Conservation (phyloP, 1,140 invertebrate genomes). For the Nephotettix cincticeps region DNA sequence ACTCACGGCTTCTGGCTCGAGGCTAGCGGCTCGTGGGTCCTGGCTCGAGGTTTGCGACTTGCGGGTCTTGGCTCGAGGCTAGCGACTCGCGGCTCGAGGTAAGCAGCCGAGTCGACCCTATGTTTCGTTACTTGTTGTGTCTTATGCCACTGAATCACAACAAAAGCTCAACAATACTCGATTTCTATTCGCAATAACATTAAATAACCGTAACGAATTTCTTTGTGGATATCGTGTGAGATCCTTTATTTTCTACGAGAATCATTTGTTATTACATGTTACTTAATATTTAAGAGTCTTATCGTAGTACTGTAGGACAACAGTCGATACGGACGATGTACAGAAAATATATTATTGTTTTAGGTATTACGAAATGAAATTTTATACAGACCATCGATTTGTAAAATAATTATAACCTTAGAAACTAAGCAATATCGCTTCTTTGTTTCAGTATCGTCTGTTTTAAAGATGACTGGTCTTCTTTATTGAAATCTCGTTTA, state of each 20-base stretch:
- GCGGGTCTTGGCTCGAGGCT: too few species aligned
- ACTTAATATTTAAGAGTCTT: slow-evolving; percentile 17
- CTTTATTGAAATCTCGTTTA: too few species aligned
- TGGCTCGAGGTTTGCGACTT: too few species aligned
- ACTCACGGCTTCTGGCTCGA: too few species aligned
- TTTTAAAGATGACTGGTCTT: too few species aligned
- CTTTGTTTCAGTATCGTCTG: too few species aligned
- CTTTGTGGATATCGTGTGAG: slow-evolving; percentile 9
- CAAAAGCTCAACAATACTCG: slow-evolving; percentile 14
- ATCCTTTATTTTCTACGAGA: slow-evolving; percentile 19
- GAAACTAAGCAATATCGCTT: slow-evolving; percentile 17
- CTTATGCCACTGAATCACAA: slow-evolving; percentile 1
- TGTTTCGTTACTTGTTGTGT: neutral
- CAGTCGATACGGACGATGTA: slow-evolving; percentile 7
- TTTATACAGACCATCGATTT: slow-evolving; percentile 22
- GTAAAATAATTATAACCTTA: slow-evolving; percentile 13
- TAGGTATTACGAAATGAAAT: slow-evolving; percentile 13
- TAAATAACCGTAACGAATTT: slow-evolving; percentile 6
- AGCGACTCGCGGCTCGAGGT: too few species aligned
- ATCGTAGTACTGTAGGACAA: neutral
- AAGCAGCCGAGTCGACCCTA: too few species aligned
- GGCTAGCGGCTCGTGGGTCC: too few species aligned
- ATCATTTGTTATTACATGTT: slow-evolving; percentile 21
- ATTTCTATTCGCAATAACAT: slow-evolving; percentile 20
- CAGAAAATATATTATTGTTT: slow-evolving; percentile 16